phyloP scores from a whole-genome alignment of 2,113 vertebrate genomes.

The Uria lomvia region DNA sequence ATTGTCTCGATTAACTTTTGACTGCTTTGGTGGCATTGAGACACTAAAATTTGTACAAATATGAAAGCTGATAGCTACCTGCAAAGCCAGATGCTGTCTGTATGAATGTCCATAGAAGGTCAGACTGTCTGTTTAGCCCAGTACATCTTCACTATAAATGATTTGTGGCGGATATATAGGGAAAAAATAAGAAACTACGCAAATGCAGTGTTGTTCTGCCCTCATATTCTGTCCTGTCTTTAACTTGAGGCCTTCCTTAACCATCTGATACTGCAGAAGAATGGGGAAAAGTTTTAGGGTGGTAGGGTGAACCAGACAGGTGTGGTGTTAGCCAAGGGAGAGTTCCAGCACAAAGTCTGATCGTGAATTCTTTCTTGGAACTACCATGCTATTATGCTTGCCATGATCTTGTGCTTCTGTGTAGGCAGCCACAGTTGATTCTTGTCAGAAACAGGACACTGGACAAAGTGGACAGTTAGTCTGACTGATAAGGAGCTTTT shows the following conservation, averaged over 20 bases:
- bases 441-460: background rate
- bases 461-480: background rate
- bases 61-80: background rate
- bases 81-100: background rate
- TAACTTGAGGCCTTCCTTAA: background rate
- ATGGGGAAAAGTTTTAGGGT: background rate
- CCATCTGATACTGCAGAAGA: background rate
- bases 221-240: background rate
- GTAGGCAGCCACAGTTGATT: background rate
- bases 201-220: background rate
- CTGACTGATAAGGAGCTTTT: background rate
- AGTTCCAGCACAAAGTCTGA: background rate
- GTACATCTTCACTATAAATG: background rate
- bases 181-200: background rate
- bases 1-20: background rate
- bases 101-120: background rate
- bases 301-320: fast-evolving
- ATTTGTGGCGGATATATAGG: background rate
- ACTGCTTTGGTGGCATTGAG: background rate
- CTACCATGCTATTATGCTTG: background rate
- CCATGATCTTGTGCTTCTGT: background rate
- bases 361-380: background rate
- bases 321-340: background rate
- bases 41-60: background rate
- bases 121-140: background rate